A percentile compares a stretch with the other conserved stretches of the same genome.
phyloP scores from a whole-genome alignment of 53 echinoderm and acorn worm genomes.

The Antedon mediterranea region DNA sequence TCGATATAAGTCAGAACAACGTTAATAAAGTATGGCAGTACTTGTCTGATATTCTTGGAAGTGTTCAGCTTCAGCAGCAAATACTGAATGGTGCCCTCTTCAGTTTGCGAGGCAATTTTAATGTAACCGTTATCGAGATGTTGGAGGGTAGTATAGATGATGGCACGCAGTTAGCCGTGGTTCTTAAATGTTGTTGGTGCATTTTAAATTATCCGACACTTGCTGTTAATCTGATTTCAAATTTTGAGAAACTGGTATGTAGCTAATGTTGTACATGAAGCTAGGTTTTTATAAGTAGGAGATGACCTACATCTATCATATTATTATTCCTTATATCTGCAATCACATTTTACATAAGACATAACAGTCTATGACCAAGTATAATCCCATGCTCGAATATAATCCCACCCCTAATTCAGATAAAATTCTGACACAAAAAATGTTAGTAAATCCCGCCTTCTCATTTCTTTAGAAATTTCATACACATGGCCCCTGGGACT shows the following conservation, averaged over 20 bases:
- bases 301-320: too few species aligned
- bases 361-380: too few species aligned
- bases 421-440: too few species aligned
- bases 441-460: too few species aligned
- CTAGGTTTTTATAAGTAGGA: too few species aligned
- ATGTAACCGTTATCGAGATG: background rate
- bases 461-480: too few species aligned
- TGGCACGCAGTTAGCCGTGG: slow-evolving; percentile 1
- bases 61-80: slow-evolving; percentile 18
- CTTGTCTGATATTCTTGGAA: slow-evolving; percentile 47
- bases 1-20: slow-evolving; percentile 11
- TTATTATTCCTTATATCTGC: too few species aligned
- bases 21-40: slow-evolving; percentile 47
- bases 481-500: too few species aligned
- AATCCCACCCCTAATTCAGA: too few species aligned
- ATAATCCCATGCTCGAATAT: too few species aligned
- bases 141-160: background rate
- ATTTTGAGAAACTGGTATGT: slow-evolving; percentile 8
- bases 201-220: slow-evolving; percentile 18
- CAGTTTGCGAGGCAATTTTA: slow-evolving; percentile 7
- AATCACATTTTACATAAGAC: too few species aligned
- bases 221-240: slow-evolving; percentile 16
- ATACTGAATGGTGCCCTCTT: slow-evolving; percentile 8
- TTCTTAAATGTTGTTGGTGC: slow-evolving; percentile 18
- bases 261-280: background rate